Evolutionary conservation across 2,113 vertebrate species (phyloP).

Genomic region (Oreocharis arfaki): DNA sequence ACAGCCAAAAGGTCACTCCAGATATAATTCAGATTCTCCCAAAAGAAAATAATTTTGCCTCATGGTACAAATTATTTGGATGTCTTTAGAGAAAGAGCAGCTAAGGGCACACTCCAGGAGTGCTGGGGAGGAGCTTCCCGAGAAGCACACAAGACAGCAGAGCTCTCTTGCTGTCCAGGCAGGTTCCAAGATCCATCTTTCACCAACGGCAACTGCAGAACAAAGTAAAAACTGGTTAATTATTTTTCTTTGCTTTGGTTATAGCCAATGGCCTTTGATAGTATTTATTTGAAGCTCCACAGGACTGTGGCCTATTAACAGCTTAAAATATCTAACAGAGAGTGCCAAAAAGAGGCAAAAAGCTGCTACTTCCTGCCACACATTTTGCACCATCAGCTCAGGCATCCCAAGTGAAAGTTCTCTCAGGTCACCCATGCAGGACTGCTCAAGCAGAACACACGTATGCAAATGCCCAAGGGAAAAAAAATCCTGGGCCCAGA

Average conservation of each 20-base stretch:
- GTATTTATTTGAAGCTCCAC: not conserved
- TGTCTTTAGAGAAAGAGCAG: not conserved
- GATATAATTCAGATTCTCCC: not conserved
- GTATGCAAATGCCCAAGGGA: not conserved
- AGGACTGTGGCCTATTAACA: not conserved
- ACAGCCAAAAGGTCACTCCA: not conserved
- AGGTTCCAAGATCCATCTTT: not conserved
- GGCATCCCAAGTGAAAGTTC: not conserved
- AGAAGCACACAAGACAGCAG: not conserved
- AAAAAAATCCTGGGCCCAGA: not conserved
- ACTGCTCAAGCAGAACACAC: not conserved
- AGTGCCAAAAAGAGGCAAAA: not conserved
- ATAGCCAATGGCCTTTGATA: not conserved
- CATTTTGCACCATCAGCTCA: not conserved
- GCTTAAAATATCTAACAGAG: not conserved
- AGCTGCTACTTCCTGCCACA: conserved; percentile 8
- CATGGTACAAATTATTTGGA: not conserved
- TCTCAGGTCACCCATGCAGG: not conserved
- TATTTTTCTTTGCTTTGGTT: not conserved
- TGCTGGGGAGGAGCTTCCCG: not conserved
- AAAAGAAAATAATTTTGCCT: not conserved
- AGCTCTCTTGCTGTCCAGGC: not conserved
- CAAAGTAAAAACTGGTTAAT: not conserved
- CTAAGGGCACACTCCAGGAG: not conserved
- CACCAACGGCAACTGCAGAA: not conserved